These are phyloP conservation scores for Sorex araneus DNA, from an alignment of 2,113 vertebrate genomes.

Conservation along the genomic window DNA sequence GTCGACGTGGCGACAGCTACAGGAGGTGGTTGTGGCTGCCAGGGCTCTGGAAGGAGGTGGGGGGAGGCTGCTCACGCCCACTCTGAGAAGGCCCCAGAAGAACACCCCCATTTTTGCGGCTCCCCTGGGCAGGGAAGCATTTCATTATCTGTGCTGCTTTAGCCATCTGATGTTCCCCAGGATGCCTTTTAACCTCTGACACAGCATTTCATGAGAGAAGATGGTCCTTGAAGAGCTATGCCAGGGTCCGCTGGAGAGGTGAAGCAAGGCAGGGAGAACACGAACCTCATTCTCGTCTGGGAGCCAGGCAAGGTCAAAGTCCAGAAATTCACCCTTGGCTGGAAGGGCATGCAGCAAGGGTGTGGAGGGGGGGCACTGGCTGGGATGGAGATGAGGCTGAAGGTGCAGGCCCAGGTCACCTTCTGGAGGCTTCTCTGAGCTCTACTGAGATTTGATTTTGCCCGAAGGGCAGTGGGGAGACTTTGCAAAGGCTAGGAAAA, in stretches of 20 bases:
- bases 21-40: no score
- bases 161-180: background rate
- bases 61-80: no score
- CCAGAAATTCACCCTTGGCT: background rate
- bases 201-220: background rate
- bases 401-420: background rate
- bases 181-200: background rate
- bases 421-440: background rate
- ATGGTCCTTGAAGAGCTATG: background rate
- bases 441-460: constrained; percentile 14
- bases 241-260: background rate
- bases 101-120: background rate
- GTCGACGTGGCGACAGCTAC: no score
- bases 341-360: no score
- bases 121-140: background rate
- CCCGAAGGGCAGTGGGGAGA: background rate
- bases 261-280: background rate
- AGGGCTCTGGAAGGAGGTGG: no score
- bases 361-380: no score
- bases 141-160: background rate
- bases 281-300: background rate
- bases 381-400: background rate
- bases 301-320: background rate
- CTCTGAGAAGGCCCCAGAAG: no score
- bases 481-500: constrained; percentile 60